Conservation (phyloP, 2,888 invertebrate species). For the Pterobdella sp. region DNA sequence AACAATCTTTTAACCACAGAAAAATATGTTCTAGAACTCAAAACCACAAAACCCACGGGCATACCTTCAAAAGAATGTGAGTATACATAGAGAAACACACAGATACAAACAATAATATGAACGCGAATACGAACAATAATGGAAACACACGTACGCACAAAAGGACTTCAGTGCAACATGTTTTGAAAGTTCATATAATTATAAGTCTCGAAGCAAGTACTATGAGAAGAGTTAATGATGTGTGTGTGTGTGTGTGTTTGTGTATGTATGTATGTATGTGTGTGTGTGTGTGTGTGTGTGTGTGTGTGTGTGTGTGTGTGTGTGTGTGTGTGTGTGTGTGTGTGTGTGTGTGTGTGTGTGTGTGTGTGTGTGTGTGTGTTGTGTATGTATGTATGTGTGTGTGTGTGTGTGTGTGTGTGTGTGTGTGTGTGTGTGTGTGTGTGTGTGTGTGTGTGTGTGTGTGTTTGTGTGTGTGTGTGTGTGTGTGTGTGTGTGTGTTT, state of each 20-base stretch:
- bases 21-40: no score
- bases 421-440: conserved; percentile 1
- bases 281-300: conserved; percentile 4
- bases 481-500: background rate
- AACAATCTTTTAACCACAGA: no score
- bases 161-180: no score
- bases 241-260: background rate
- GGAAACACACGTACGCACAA: no score
- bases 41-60: no score
- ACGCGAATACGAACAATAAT: no score
- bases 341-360: background rate
- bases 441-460: conserved; percentile 1
- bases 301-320: conserved; percentile 1
- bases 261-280: background rate
- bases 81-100: no score
- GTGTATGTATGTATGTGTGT: background rate
- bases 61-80: no score
- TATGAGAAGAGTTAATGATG: background rate
- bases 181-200: no score
- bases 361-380: background rate
- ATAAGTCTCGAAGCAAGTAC: no score
- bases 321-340: conserved; percentile 1
- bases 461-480: background rate
- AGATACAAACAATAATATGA: no score
- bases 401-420: conserved; percentile 1